phyloP scores from a whole-genome alignment of 2,113 vertebrate genomes.

The Nibea albiflora region DNA sequence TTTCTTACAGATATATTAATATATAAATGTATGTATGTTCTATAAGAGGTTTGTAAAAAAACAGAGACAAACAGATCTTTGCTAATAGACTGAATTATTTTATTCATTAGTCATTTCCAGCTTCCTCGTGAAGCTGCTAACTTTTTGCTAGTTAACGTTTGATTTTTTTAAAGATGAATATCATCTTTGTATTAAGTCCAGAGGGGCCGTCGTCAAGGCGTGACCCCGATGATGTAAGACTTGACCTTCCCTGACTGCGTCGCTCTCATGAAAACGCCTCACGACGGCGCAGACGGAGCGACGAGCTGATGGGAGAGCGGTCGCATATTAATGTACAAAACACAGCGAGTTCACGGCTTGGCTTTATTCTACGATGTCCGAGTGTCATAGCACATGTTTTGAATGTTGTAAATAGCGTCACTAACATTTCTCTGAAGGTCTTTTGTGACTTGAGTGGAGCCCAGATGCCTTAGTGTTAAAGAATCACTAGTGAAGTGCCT shows the following conservation, averaged over 20 bases:
- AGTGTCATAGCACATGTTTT: conserved; percentile 24
- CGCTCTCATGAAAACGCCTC: conserved; percentile 89
- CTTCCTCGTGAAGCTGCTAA: conserved; percentile 75
- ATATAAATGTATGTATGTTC: conserved; percentile 65
- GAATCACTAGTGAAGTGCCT: conserved; percentile 77
- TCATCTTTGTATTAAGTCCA: conserved; percentile 66
- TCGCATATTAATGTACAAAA: conserved; percentile 37
- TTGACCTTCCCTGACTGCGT: conserved; percentile 77
- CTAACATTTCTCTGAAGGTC: conserved; percentile 44
- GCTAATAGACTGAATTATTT: conserved; percentile 75
- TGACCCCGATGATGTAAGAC: conserved; percentile 75
- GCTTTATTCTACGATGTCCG: conserved; percentile 28
- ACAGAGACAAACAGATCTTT: conserved; percentile 62
- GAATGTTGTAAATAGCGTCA: conserved; percentile 51
- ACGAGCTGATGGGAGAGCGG: conserved; percentile 13
- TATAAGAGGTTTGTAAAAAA: conserved; percentile 74
- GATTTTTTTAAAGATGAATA: conserved; percentile 69
- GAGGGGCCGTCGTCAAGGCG: conserved; percentile 86
- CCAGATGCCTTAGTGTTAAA: conserved; percentile 80
- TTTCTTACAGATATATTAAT: conserved; percentile 61
- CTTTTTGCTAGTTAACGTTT: conserved; percentile 74
- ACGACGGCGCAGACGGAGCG: conserved; percentile 87
- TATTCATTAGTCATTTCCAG: conserved; percentile 74
- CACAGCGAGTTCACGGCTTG: not conserved
- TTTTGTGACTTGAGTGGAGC: conserved; percentile 34